Percentiles rank a stretch among this genome's conserved stretches.
phyloP scores from a whole-genome alignment of 2,113 vertebrate genomes.

The Xenus cinereus region DNA sequence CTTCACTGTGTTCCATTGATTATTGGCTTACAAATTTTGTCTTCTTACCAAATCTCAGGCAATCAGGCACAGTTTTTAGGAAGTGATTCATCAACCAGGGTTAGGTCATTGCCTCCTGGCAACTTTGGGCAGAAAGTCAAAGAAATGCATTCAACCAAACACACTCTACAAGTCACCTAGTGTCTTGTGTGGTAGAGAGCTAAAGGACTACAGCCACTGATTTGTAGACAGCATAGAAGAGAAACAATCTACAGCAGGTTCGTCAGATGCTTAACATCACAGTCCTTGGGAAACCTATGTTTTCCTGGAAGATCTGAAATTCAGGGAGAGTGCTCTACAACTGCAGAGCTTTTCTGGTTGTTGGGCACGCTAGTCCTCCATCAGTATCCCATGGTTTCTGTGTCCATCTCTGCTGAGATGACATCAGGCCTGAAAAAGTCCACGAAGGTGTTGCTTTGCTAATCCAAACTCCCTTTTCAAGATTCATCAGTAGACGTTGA shows the following conservation, averaged over 20 bases:
- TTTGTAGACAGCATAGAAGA: neutral
- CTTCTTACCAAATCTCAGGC: neutral
- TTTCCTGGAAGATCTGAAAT: neutral
- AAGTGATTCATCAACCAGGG: neutral
- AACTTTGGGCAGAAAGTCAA: neutral
- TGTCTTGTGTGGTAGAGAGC: neutral
- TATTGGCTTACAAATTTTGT: neutral
- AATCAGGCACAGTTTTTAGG: neutral
- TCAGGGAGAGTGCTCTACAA: neutral
- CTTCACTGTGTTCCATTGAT: neutral
- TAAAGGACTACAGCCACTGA: neutral
- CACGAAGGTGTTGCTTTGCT: neutral
- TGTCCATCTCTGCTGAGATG: neutral
- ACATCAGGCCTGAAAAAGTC: neutral
- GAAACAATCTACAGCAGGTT: neutral
- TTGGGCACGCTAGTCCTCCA: neutral
- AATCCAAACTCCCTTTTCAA: neutral
- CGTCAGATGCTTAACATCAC: neutral
- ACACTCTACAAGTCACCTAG: neutral
- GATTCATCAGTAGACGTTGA: neutral
- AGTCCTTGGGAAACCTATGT: neutral
- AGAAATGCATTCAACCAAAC: neutral
- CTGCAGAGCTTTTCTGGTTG: neutral
- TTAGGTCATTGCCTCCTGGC: neutral
- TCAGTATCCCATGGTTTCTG: neutral